These are phyloP conservation scores for Craniophora ligustri DNA, from an alignment of 2,888 invertebrate species.

Conservation along the genomic window DNA sequence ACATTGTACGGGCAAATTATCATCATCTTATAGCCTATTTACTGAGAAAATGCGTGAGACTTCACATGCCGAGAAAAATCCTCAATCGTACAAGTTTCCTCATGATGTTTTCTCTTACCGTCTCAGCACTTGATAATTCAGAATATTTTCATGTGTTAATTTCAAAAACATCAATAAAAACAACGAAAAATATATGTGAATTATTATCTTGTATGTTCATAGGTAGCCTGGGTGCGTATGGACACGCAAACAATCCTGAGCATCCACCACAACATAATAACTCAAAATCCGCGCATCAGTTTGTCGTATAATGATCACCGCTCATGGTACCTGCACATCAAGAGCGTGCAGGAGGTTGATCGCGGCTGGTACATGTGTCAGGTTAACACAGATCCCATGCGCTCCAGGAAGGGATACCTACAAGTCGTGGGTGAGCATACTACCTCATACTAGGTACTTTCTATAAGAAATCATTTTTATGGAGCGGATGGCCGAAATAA, in stretches of 20 bases:
- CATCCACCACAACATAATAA: conserved; percentile 97
- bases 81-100: too few relatives aligned
- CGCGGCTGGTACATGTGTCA: conserved; percentile 98
- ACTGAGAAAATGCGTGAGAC: too few relatives aligned
- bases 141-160: too few relatives aligned
- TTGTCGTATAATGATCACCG: conserved; percentile 96
- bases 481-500: too few relatives aligned
- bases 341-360: conserved; percentile 95
- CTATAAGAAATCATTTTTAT: too few relatives aligned
- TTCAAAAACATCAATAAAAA: too few relatives aligned
- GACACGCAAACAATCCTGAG: conserved; percentile 97
- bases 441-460: not conserved
- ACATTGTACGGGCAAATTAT: too few relatives aligned
- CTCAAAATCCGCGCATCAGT: conserved; percentile 96
- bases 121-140: too few relatives aligned
- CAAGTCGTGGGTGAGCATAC: conserved; percentile 95
- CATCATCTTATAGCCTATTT: too few relatives aligned
- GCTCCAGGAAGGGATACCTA: conserved; percentile 95
- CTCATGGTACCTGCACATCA: conserved; percentile 97
- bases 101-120: too few relatives aligned
- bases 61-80: too few relatives aligned
- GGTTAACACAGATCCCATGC: conserved; percentile 97
- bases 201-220: conserved; percentile 15
- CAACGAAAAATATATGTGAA: too few relatives aligned
- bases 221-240: conserved; percentile 98